phyloP scores from a whole-genome alignment of 2,113 vertebrate species.

The Gambusia holbrooki region DNA sequence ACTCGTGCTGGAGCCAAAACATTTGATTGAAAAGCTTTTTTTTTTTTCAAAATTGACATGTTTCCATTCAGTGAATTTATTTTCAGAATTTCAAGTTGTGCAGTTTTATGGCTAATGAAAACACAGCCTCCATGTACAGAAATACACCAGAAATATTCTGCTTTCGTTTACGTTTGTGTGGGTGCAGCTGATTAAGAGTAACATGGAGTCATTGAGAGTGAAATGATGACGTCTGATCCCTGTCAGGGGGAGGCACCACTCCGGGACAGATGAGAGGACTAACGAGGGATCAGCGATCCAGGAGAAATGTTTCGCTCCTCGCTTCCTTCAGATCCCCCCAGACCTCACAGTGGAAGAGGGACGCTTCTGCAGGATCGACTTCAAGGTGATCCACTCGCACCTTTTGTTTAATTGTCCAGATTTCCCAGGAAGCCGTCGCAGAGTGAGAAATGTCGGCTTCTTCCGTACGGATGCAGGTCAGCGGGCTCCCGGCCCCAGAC shows the following conservation, averaged over 20 bases:
- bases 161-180: background rate
- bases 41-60: too few relatives aligned
- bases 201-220: slow-evolving; percentile 6
- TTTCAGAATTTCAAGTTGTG: too few relatives aligned
- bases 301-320: slow-evolving; percentile 94
- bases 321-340: slow-evolving; percentile 91
- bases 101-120: too few relatives aligned
- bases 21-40: too few relatives aligned
- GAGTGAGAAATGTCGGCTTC: background rate
- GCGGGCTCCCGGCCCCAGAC: slow-evolving; percentile 90
- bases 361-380: slow-evolving; percentile 93
- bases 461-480: slow-evolving; percentile 79
- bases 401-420: background rate
- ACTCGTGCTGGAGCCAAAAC: too few relatives aligned
- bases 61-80: too few relatives aligned
- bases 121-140: background rate
- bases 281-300: slow-evolving; percentile 88
- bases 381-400: slow-evolving; percentile 83
- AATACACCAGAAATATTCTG: background rate
- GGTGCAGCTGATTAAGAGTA: background rate
- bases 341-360: slow-evolving; percentile 91
- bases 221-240: slow-evolving; percentile 6
- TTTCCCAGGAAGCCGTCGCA: background rate
- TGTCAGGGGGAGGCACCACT: slow-evolving; percentile 85
- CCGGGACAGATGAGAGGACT: slow-evolving; percentile 77